phyloP scores from a whole-genome alignment of 2,113 vertebrate genomes.

The Micronycteris hirsuta region DNA sequence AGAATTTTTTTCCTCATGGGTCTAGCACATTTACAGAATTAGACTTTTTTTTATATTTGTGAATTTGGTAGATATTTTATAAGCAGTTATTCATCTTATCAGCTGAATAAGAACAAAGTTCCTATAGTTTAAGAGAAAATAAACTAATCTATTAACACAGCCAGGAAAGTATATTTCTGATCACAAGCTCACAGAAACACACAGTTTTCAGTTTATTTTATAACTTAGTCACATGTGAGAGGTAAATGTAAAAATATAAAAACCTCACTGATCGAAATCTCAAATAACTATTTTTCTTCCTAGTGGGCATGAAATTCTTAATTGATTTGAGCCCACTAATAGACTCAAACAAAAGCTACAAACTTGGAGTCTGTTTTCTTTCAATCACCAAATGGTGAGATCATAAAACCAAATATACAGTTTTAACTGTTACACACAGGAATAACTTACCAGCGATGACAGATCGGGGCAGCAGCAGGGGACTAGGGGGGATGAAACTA shows the following conservation, averaged over 20 bases:
- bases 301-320: background rate
- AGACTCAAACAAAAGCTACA: background rate
- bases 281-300: background rate
- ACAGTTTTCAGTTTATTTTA: background rate
- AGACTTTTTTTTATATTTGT: background rate
- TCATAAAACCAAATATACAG: background rate
- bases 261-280: background rate
- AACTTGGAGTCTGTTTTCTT: background rate
- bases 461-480: no score
- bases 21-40: background rate
- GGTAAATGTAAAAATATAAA: background rate
- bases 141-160: background rate
- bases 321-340: background rate
- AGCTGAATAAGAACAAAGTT: background rate
- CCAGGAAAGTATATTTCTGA: background rate
- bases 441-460: background rate
- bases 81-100: background rate
- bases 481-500: background rate
- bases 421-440: background rate
- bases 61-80: background rate
- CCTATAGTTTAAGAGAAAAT: background rate
- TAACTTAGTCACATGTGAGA: background rate
- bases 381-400: background rate
- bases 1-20: background rate
- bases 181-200: background rate